Evolutionary conservation across 1,140 invertebrate genomes (phyloP).

Genomic region (Adelges cooleyi): DNA sequence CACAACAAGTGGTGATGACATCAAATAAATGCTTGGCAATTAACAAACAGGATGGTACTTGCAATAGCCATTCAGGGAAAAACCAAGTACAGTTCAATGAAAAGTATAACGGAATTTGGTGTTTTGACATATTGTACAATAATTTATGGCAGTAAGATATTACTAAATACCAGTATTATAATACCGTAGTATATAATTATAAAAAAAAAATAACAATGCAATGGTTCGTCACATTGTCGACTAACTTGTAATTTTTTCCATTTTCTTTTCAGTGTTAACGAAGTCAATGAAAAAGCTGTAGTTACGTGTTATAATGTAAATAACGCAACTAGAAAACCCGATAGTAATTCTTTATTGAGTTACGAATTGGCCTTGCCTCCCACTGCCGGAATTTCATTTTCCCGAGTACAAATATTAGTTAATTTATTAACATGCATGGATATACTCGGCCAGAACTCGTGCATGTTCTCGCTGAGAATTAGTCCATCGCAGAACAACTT

Average conservation of each 20-base stretch:
- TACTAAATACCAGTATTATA: too few species aligned
- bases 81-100: constrained; percentile 65
- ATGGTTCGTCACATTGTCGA: too few species aligned
- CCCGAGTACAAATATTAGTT: constrained; percentile 71
- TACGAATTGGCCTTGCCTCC: constrained; percentile 71
- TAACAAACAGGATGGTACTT: constrained; percentile 69
- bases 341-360: constrained; percentile 18
- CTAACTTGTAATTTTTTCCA: neutral
- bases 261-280: constrained; percentile 11
- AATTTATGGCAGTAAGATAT: constrained; percentile 60
- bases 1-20: constrained; percentile 53
- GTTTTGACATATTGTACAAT: constrained; percentile 78
- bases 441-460: constrained; percentile 60
- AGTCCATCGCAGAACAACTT: constrained; percentile 1
- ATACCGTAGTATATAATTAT: too few species aligned
- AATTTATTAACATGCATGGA: constrained; percentile 82
- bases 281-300: constrained; percentile 9
- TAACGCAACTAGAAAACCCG: neutral
- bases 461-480: constrained; percentile 1
- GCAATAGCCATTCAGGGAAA: constrained; percentile 60
- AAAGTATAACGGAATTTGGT: constrained; percentile 46
- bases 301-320: constrained; percentile 33
- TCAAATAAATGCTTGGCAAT: constrained; percentile 66
- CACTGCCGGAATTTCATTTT: constrained; percentile 54
- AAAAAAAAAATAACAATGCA: too few species aligned